Base-by-base conservation (phyloP, 2,113 vertebrate species). In the Oryctolagus cuniculus region DNA sequence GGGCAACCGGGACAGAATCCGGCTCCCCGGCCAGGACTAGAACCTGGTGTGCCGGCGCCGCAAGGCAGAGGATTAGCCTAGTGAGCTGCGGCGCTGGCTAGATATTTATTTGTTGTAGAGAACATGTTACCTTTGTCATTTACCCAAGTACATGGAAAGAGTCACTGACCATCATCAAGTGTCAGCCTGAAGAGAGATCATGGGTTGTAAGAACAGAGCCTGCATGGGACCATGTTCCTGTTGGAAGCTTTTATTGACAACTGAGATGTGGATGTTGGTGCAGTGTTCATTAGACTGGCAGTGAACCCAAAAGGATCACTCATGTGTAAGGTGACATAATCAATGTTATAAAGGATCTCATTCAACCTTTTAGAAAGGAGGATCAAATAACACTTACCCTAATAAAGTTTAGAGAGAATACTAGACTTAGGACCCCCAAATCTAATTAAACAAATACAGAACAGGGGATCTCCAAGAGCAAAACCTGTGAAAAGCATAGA, bases 191-290 rank as follows among this genome's bases (percentile, higher is more conserved):
- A 89, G 31, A 53, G 27, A 67, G 31, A 38, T 31, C 25, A 5
- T 66, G 27, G 72, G 34, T 31, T 29, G n/a, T 27, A 69, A 49
- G 51, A 24, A 36, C 17, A 1, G 17, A 31, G 58, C 53, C 36
- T 69, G 61, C n/a, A 44, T 11, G 9, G 74, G 77, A 49, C 67
- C n/a, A 19, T 31, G 49, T 22, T 92, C 67, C 27, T 66, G 27
- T 29, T 66, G 63, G 94, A 93, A 95, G 82, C 19, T 69, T 81
- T 74, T 38, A 24, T 82, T 90, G 82, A 24, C 49, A 44, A 19
- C 73, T 21, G 4, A 90, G 91, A 90, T 63, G 89, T 89, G 10
- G 72, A 29, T n/a, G 49, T 80, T 73, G 70, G 64, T 29, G 25
- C 10, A 12, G 17, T 38, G 10, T 36, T 69, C 11, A 80, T 78